These are phyloP conservation scores for Ceyx margarethae DNA, from an alignment of 2,113 vertebrate genomes.

Conservation along the genomic window DNA sequence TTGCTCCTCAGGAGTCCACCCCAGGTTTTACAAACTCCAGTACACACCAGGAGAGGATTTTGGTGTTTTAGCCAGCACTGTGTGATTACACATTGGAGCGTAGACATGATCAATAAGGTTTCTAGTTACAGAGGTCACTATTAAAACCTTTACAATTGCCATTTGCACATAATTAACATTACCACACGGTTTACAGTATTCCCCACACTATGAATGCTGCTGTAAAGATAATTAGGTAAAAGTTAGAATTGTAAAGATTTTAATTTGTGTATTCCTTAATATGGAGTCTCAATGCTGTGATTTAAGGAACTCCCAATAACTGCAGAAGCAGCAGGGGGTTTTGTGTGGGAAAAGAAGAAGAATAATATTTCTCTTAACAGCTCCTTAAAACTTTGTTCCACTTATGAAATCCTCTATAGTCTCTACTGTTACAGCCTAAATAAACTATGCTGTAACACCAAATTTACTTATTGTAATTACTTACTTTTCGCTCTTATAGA, in stretches of 20 bases:
- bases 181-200: background rate
- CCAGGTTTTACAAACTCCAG: background rate
- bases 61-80: background rate
- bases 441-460: background rate
- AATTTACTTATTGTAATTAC: background rate
- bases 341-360: background rate
- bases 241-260: constrained; percentile 9
- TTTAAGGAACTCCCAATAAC: background rate
- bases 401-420: background rate
- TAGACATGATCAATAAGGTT: background rate
- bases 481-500: background rate
- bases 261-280: constrained; percentile 7
- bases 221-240: constrained; percentile 13
- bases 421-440: background rate
- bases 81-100: background rate
- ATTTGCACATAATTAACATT: constrained; percentile 12
- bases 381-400: background rate
- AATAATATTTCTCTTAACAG: background rate
- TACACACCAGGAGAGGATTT: background rate
- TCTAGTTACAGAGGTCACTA: background rate
- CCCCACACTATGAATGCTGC: background rate
- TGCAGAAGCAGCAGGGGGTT: background rate
- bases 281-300: background rate
- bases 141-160: constrained; percentile 38
- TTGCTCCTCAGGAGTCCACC: background rate